Percentiles rank a stretch among this genome's conserved stretches.
These are phyloP conservation scores for Procapra przewalskii DNA, from an alignment of 2,113 vertebrate species.

Conservation along the genomic window DNA sequence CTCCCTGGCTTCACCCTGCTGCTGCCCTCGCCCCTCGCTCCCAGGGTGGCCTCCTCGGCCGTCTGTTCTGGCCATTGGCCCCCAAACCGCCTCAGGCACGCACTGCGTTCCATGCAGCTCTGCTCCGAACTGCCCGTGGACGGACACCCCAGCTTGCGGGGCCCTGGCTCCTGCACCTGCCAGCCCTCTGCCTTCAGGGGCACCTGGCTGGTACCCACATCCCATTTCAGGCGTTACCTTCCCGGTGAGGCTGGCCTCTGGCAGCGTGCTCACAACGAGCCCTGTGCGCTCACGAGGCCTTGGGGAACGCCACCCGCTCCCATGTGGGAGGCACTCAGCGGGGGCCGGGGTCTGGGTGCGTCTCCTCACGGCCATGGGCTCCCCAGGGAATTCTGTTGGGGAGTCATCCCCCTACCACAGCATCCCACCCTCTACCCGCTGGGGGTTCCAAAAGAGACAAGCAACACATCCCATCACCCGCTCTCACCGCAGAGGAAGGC, in stretches of 20 bases:
- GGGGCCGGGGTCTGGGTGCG: fast-evolving
- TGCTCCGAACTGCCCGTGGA: fast-evolving
- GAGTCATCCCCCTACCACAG: fast-evolving
- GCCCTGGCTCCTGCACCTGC: not conserved
- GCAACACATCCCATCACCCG: not conserved
- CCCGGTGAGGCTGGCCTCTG: not conserved
- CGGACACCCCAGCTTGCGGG: not conserved
- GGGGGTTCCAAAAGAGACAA: not conserved
- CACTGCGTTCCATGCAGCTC: fast-evolving
- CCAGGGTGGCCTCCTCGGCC: not conserved
- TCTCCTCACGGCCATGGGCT: fast-evolving
- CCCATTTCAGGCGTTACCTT: not conserved
- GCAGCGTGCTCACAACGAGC: fast-evolving
- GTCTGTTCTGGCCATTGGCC: too few relatives aligned
- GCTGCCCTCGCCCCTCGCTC: fast-evolving
- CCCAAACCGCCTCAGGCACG: not conserved
- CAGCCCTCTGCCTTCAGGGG: not conserved
- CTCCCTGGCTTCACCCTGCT: fast-evolving
- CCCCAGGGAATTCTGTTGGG: too few relatives aligned
- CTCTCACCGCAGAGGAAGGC: slow-evolving; percentile 80
- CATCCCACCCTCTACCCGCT: not conserved
- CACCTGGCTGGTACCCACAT: fast-evolving
- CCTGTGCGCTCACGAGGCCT: not conserved
- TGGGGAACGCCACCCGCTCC: fast-evolving
- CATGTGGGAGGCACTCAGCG: not conserved